These are phyloP conservation scores for Phlogophora meticulosa DNA, from an alignment of 2,888 invertebrate genomes.

Conservation along the genomic window DNA sequence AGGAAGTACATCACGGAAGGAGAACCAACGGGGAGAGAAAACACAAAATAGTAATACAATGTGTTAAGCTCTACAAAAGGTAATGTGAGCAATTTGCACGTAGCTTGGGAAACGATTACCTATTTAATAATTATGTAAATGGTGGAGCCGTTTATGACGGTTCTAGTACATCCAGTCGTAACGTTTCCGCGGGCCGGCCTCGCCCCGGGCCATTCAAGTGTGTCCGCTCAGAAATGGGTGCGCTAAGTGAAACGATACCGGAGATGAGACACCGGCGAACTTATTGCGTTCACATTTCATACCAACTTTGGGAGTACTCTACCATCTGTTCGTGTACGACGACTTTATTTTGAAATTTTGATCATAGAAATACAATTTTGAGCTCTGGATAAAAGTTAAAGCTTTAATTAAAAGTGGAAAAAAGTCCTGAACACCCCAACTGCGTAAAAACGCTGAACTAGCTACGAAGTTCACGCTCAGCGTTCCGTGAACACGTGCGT, in stretches of 20 bases:
- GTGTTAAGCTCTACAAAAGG: slow-evolving; percentile 45
- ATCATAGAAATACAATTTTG: neutral
- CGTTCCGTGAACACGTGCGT: slow-evolving; percentile 23
- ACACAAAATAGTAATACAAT: slow-evolving; percentile 32
- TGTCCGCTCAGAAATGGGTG: slow-evolving; percentile 78
- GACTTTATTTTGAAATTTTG: slow-evolving; percentile 16
- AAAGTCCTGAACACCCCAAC: neutral
- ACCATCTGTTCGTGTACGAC: slow-evolving; percentile 47
- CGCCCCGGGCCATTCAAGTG: slow-evolving; percentile 74
- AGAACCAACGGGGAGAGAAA: slow-evolving; percentile 26
- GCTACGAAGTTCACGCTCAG: slow-evolving; percentile 23
- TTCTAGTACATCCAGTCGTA: slow-evolving; percentile 62
- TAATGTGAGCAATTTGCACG: slow-evolving; percentile 54
- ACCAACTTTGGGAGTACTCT: slow-evolving; percentile 64
- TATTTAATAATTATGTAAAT: slow-evolving; percentile 66
- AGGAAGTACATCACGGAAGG: slow-evolving; percentile 32
- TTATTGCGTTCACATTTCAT: slow-evolving; percentile 74
- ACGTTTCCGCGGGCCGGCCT: slow-evolving; percentile 65
- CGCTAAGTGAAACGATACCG: slow-evolving; percentile 85
- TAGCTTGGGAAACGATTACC: slow-evolving; percentile 58
- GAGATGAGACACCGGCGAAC: slow-evolving; percentile 79
- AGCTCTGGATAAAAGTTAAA: neutral
- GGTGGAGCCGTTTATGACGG: slow-evolving; percentile 60
- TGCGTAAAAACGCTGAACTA: slow-evolving; percentile 26
- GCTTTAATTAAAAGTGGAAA: neutral